Base-by-base conservation (phyloP, 2,888 invertebrate genomes). In the Patella caerulea region DNA sequence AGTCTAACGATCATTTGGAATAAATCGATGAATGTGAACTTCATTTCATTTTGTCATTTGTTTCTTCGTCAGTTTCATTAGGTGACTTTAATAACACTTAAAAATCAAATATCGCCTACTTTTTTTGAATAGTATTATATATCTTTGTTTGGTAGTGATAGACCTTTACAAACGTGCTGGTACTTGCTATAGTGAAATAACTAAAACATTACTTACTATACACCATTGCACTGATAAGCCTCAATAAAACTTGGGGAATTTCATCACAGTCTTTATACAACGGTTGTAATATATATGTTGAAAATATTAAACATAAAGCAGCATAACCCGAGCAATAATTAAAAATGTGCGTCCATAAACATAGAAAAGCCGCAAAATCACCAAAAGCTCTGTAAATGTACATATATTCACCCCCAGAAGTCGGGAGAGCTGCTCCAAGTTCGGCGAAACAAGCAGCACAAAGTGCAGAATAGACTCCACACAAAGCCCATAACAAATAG, bases 401-500 rank as follows among this genome's bases (percentile, higher is more conserved):
- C 95, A 96, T 86, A 76, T 91, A 91, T 81, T 90, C 89, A 12
- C 91, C 91, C 0, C 91, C 91, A 5, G 91, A 89, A 72, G 96
- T 88, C 0, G 95, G 95, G 83, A 98, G 96, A 65, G 95, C 95
- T 0, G 97, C 97, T 19, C 98, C 98, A 78, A 97, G 93, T 92
- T 98, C 97, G 2, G 97, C 97, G 90, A 96, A 97, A 90, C 96
- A 97, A 12, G 97, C 93, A 0, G 97, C 97, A 15, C 97, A 97
- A 77, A 97, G 92, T 75, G 96, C 86, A 17, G 86, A 96, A 79
- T 90, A 93, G 69, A 96, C 89, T 29, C 98, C 98, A 1, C 96
- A 97, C 72, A 96, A 93, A 53, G 96, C 93, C 98, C 98, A 98
- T 78, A 98, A 95, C 74, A 97, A 94, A 74, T 98, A 93, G 1